Percentiles rank a stretch among this genome's conserved stretches.
Evolutionary conservation across 2,113 vertebrate genomes (phyloP).

Genomic region (Eonycteris spelaea): DNA sequence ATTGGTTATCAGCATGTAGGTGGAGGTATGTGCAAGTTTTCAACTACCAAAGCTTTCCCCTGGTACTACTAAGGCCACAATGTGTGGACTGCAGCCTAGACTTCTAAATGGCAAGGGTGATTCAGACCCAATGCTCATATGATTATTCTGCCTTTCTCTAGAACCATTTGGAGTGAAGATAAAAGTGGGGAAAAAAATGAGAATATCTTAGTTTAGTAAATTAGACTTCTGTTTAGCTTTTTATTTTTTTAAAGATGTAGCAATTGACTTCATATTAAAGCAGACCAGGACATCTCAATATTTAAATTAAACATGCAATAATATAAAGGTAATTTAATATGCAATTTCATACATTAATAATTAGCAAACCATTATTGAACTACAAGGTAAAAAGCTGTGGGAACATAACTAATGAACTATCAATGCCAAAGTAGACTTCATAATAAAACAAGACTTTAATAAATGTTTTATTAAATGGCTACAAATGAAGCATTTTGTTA

Average conservation of each 20-base stretch:
- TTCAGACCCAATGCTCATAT: background rate
- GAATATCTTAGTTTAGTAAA: background rate
- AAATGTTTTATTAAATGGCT: conserved; percentile 72
- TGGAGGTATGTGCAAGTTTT: background rate
- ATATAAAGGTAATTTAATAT: conserved; percentile 67
- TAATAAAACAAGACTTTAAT: conserved; percentile 61
- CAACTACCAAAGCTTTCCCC: background rate
- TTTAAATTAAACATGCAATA: conserved; percentile 71
- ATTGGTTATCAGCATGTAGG: background rate
- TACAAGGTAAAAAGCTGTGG: conserved; percentile 57
- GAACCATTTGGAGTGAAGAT: background rate
- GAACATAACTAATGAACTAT: conserved; percentile 64
- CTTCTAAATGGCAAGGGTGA: background rate
- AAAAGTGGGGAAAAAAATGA: background rate
- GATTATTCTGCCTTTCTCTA: background rate
- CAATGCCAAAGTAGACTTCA: conserved; percentile 45
- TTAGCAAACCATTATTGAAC: conserved; percentile 61
- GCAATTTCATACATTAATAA: conserved; percentile 74
- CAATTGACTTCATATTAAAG: conserved; percentile 48
- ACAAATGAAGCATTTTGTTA: conserved; percentile 56
- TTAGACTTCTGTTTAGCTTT: background rate
- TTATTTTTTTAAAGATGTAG: background rate
- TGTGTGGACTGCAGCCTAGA: too few relatives aligned
- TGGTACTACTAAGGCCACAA: too few relatives aligned
- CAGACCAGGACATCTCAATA: conserved; percentile 26